Conservation (phyloP, 2,797 vertebrate species). For the Varecia variegata region DNA sequence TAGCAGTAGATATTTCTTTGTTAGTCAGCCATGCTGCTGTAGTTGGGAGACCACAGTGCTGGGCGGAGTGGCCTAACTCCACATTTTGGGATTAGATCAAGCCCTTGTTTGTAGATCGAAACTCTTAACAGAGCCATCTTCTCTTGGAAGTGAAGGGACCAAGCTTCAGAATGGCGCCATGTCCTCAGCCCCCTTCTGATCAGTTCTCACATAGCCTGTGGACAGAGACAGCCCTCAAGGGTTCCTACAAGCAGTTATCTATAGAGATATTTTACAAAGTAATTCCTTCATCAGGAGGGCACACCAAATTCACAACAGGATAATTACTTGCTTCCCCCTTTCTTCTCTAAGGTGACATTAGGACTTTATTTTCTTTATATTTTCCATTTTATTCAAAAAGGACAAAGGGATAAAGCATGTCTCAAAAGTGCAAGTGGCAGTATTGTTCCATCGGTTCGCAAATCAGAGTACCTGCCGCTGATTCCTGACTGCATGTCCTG, state of each 20-base stretch:
- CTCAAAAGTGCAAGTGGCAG: background rate
- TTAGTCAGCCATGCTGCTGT: background rate
- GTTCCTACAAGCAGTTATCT: background rate
- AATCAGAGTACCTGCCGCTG: background rate
- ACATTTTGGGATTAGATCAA: background rate
- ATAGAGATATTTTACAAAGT: background rate
- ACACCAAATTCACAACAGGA: background rate
- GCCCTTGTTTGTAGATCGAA: slow-evolving; percentile 8
- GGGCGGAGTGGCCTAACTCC: background rate
- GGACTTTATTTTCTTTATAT: background rate
- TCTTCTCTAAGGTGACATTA: background rate
- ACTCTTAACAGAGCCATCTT: background rate
- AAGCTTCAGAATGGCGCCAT: background rate
- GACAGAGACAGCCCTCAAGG: background rate
- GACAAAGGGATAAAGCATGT: background rate
- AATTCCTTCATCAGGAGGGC: background rate
- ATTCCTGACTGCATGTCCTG: background rate
- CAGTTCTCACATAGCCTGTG: background rate
- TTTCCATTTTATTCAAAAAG: background rate
- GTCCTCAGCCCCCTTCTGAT: background rate
- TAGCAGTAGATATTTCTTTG: background rate
- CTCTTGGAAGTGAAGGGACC: background rate
- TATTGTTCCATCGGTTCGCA: background rate
- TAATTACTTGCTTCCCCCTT: background rate
- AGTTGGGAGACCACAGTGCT: background rate